Base-by-base conservation (phyloP, 1,140 invertebrate species). In the Drosophila nannoptera region DNA sequence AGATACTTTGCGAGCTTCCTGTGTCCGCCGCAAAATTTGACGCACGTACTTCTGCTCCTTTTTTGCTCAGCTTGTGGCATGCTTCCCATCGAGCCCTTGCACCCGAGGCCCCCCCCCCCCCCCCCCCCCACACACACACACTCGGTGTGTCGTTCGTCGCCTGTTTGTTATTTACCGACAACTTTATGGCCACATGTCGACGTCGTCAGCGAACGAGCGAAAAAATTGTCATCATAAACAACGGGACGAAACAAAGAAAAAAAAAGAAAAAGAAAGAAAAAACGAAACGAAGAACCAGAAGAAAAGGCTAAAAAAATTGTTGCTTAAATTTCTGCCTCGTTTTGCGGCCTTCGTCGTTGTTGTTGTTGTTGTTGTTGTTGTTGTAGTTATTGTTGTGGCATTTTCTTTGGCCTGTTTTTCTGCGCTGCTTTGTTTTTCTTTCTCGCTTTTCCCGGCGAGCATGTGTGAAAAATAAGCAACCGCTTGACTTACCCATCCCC, bases 151-250 rank as follows among this genome's bases (percentile, higher is more conserved):
- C 58, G 46, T 16, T 43, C 11, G 50, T 62, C 60, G 78, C 78
- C 75, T 83, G 78, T 83, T 83, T 83, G 75, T 83, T 82, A 82
- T 82, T 82, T 82, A 82, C 78, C 78, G 78, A 82, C 78, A 82
- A 82, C 78, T 83, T 82, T 82, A 82, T 73, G 75, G 80, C 78
- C 78, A 82, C 80, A 82, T 82, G 78, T 78, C 80, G 78, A 65
- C 77, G 68, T 61, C 52, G 72, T 70, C 54, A 69, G 43, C 62
- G 16, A 50, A 12, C 40, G 40, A 62, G 22, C 22, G 33, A 54
- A 40, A 70, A 74, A 78, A 83, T 82, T 82, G 75, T 82, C 80
- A 82, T 84, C 80, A 82, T 82, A 82, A 82, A 82, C 78, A 82
- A 84, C 70, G 73, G 40, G 46, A n/a, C 50, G n/a, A 43, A 33